Percentiles rank a stretch among this genome's conserved stretches.
phyloP scores from a whole-genome alignment of 2,888 invertebrate genomes.

The Oligia fasciuncula region DNA sequence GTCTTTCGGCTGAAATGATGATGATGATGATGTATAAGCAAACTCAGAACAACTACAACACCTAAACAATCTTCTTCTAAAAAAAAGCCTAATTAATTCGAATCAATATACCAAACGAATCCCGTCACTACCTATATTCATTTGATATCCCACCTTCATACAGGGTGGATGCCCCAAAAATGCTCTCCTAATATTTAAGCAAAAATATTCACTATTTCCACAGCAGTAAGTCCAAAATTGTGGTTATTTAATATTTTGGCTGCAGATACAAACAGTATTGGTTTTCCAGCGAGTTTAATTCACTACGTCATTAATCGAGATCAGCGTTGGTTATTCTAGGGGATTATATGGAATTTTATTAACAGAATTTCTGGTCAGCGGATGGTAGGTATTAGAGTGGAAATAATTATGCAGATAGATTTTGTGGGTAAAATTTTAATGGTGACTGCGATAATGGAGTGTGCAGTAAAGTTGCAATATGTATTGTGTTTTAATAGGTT shows the following conservation, averaged over 20 bases:
- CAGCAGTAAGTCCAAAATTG: constrained; percentile 71
- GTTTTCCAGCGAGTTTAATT: constrained; percentile 85
- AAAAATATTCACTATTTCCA: constrained; percentile 72
- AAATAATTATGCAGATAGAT: constrained; percentile 66
- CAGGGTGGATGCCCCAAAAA: constrained; percentile 69
- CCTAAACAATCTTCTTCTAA: background rate
- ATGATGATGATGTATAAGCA: background rate
- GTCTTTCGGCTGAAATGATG: no score
- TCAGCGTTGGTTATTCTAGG: constrained; percentile 78
- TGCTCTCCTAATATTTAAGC: constrained; percentile 52
- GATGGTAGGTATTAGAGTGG: constrained; percentile 62
- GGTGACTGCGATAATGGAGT: constrained; percentile 19
- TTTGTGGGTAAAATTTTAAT: constrained; percentile 48
- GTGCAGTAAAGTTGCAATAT: constrained; percentile 1
- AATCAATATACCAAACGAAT: constrained; percentile 23
- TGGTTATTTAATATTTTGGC: constrained; percentile 66
- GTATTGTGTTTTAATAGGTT: background rate
- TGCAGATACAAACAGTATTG: constrained; percentile 83
- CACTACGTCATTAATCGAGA: constrained; percentile 86
- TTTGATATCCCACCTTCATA: constrained; percentile 81
- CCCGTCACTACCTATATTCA: constrained; percentile 70
- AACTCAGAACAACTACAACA: background rate
- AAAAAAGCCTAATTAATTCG: constrained; percentile 36
- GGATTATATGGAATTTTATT: constrained; percentile 86
- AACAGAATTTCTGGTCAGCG: constrained; percentile 75